These are phyloP conservation scores for Merops nubicus DNA, from an alignment of 2,113 vertebrate genomes.

Conservation along the genomic window DNA sequence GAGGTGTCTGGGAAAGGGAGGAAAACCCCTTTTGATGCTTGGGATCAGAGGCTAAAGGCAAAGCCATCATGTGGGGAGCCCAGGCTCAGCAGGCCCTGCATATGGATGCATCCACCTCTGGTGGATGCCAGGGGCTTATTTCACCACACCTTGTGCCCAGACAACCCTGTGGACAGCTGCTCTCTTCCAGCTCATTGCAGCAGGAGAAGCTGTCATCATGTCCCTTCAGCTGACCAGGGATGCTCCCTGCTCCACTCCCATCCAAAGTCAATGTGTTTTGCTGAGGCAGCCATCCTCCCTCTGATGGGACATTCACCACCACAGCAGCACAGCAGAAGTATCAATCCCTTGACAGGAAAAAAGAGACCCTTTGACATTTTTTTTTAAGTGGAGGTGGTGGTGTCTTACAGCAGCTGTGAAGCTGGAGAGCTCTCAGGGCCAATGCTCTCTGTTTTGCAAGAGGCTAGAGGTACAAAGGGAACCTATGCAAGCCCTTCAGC, in stretches of 20 bases:
- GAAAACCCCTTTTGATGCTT: background rate
- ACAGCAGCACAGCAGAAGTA: background rate
- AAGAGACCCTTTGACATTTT: background rate
- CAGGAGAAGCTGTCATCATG: fast-evolving
- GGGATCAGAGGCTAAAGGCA: fast-evolving
- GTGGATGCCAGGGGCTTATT: background rate
- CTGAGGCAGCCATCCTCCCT: background rate
- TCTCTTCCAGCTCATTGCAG: background rate
- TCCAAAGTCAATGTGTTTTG: background rate
- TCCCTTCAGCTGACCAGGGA: background rate
- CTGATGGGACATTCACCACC: background rate
- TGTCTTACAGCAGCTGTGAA: background rate
- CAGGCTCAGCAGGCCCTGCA: background rate
- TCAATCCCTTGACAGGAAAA: background rate
- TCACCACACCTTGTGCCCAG: background rate
- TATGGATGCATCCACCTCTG: fast-evolving
- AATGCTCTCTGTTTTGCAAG: background rate
- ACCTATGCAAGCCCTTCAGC: background rate
- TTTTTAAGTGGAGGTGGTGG: background rate
- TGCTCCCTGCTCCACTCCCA: fast-evolving
- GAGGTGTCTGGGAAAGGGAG: background rate
- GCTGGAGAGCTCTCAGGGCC: background rate
- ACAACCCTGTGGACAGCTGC: fast-evolving
- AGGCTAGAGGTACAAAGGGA: background rate
- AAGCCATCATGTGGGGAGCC: background rate